Conservation (phyloP, 2,888 invertebrate genomes). For the Steinernema hermaphroditum region DNA sequence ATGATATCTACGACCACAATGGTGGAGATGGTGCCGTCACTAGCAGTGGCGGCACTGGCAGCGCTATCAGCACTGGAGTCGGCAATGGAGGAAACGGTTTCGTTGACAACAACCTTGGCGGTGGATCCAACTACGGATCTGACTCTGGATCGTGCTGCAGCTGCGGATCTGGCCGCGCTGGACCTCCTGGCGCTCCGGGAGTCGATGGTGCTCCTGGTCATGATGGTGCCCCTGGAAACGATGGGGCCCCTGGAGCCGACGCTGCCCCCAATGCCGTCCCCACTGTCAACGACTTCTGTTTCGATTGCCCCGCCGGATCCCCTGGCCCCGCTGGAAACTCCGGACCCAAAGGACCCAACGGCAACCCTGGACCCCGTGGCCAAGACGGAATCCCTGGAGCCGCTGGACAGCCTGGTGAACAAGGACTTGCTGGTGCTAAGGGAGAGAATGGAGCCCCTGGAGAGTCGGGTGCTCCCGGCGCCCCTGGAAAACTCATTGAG, state of each 20-base stretch:
- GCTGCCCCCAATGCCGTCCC: constrained; percentile 45
- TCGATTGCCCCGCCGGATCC: constrained; percentile 54
- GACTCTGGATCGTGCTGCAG: constrained; percentile 51
- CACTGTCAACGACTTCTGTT: constrained; percentile 50
- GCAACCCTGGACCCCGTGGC: constrained; percentile 17
- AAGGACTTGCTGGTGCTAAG: not conserved
- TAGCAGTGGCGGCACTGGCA: too few relatives aligned
- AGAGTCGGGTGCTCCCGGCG: constrained; percentile 22
- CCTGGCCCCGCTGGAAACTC: constrained; percentile 32
- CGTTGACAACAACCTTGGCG: not conserved
- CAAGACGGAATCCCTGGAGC: not conserved
- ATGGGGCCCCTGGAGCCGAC: constrained; percentile 50
- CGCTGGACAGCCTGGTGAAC: constrained; percentile 24
- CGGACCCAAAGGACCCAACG: not conserved
- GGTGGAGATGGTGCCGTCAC: constrained; percentile 33
- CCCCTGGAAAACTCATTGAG: too few relatives aligned
- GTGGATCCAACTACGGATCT: constrained; percentile 31
- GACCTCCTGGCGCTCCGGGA: constrained; percentile 57
- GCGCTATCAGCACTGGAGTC: too few relatives aligned
- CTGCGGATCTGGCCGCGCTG: constrained; percentile 49
- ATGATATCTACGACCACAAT: not conserved
- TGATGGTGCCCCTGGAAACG: constrained; percentile 55
- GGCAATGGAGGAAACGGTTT: not conserved
- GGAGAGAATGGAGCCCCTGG: constrained; percentile 31
- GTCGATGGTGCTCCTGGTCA: constrained; percentile 48